phyloP scores from a whole-genome alignment of 2,113 vertebrate genomes.

The Ivindomyrus marchei region DNA sequence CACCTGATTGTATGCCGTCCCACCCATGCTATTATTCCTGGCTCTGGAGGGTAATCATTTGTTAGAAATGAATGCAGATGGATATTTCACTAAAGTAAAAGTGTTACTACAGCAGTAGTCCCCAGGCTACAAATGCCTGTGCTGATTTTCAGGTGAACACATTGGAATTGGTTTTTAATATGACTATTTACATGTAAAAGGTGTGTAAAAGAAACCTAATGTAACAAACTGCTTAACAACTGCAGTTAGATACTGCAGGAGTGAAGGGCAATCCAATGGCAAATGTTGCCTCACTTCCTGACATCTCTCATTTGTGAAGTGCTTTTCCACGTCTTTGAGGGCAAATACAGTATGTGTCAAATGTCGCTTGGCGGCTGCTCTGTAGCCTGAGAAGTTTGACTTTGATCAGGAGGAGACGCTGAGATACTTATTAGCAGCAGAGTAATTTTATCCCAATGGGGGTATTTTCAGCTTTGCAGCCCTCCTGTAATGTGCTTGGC shows the following conservation, averaged over 20 bases:
- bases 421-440: neutral
- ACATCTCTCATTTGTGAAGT: neutral
- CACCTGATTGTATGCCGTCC: neutral
- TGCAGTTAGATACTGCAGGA: neutral
- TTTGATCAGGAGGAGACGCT: neutral
- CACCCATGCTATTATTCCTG: neutral
- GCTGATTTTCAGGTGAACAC: neutral
- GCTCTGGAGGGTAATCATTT: neutral
- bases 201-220: neutral
- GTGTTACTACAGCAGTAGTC: neutral
- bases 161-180: neutral
- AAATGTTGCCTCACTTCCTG: neutral
- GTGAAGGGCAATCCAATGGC: neutral
- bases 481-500: neutral
- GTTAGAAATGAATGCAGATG: neutral
- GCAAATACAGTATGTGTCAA: neutral
- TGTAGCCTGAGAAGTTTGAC: neutral
- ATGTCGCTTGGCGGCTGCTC: neutral
- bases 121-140: neutral
- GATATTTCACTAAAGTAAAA: neutral
- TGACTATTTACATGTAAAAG: neutral
- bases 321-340: constrained; percentile 7
- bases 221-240: neutral
- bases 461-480: neutral
- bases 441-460: neutral